phyloP scores from a whole-genome alignment of 1,140 invertebrate species.

The Pseudomyrmex gracilis region DNA sequence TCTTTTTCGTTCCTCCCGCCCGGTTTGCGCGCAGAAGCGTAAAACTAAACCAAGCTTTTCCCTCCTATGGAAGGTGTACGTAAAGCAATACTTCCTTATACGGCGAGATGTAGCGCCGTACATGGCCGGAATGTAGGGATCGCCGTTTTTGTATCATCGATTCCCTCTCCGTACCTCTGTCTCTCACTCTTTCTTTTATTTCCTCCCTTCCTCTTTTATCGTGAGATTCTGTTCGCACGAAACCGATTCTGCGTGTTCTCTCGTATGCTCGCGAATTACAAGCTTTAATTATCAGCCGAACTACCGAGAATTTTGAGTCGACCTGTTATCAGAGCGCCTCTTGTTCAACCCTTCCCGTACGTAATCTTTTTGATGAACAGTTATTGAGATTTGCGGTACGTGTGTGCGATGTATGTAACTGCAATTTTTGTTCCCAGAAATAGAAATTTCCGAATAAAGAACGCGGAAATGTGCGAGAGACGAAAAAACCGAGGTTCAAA shows the following conservation, averaged over 20 bases:
- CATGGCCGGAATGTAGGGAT: slow-evolving; percentile 84
- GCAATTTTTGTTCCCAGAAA: background rate
- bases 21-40: slow-evolving; percentile 62
- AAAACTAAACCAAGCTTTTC: slow-evolving; percentile 59
- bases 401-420: too few relatives aligned
- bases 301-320: slow-evolving; percentile 68
- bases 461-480: background rate
- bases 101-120: slow-evolving; percentile 76
- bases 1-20: slow-evolving; percentile 12
- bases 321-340: background rate
- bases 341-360: background rate
- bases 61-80: slow-evolving; percentile 67
- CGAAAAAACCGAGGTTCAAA: background rate
- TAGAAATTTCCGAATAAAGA: background rate
- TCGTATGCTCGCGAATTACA: slow-evolving; percentile 14
- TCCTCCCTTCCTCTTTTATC: slow-evolving; percentile 55
- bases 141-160: slow-evolving; percentile 83
- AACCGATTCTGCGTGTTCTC: slow-evolving; percentile 59
- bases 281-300: slow-evolving; percentile 66
- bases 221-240: slow-evolving; percentile 55
- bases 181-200: slow-evolving; percentile 23
- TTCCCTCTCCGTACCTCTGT: slow-evolving; percentile 66
- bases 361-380: background rate
- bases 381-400: background rate
- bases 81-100: slow-evolving; percentile 81